Percentiles rank a stretch among this genome's conserved stretches.
Conservation (phyloP, 2,888 invertebrate genomes). For the Pecten maximus region DNA sequence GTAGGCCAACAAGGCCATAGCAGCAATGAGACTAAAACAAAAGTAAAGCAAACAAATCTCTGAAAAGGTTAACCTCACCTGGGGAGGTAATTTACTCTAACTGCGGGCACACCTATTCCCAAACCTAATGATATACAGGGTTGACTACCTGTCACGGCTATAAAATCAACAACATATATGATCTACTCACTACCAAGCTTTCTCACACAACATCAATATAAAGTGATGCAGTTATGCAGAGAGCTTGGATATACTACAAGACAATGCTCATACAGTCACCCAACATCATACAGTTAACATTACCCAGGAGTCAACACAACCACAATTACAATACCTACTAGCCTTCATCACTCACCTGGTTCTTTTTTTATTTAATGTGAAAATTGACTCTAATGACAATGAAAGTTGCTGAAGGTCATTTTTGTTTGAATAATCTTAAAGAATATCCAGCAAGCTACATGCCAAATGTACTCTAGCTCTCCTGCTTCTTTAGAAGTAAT, state of each 20-base stretch:
- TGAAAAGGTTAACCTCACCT: neutral
- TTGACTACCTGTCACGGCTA: neutral
- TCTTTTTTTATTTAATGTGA: neutral
- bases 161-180: neutral
- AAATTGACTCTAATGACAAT: neutral
- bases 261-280: neutral
- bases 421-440: neutral
- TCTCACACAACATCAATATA: neutral
- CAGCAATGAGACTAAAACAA: neutral
- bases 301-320: neutral
- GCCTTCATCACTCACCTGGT: neutral
- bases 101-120: neutral
- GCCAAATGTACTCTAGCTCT: neutral
- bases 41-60: neutral
- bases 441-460: neutral
- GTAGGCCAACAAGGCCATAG: neutral
- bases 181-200: conserved; percentile 21
- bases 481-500: neutral
- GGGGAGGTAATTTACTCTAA: neutral
- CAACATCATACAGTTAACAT: neutral
- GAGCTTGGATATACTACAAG: neutral
- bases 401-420: neutral
- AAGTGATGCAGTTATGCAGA: neutral
- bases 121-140: neutral
- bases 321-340: neutral